Evolutionary conservation across 2,888 invertebrate species (phyloP).

Genomic region (Danaus chrysippus): DNA sequence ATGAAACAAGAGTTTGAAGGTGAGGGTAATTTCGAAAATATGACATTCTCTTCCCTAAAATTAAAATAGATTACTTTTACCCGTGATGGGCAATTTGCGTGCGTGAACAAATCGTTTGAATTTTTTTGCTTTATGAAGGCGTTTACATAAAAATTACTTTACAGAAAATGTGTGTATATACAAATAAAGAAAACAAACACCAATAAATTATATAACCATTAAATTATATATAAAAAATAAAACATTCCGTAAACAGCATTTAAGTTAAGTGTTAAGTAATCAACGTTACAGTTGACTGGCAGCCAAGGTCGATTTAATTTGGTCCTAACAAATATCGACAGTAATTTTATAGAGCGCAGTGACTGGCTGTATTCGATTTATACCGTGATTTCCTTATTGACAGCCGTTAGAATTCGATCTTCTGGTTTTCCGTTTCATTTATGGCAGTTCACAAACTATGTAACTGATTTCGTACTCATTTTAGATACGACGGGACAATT

Average conservation of each 20-base stretch:
- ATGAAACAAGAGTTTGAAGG: conserved; percentile 43
- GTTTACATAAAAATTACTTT: conserved; percentile 18
- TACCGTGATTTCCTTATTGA: not conserved
- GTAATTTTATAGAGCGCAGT: conserved; percentile 10
- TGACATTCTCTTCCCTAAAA: conserved; percentile 52
- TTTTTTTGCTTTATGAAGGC: conserved; percentile 44
- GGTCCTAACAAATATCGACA: conserved; percentile 1
- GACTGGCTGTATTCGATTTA: conserved; percentile 1
- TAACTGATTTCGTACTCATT: not conserved
- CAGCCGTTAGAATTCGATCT: not conserved
- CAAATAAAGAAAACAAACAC: not conserved
- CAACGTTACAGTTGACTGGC: conserved; percentile 18
- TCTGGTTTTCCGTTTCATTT: not conserved
- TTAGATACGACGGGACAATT: conserved; percentile 15
- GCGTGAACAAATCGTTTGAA: conserved; percentile 43
- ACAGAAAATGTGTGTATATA: not conserved
- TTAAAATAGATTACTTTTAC: conserved; percentile 57
- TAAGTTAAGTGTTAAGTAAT: conserved; percentile 13
- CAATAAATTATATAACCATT: not conserved
- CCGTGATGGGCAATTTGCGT: conserved; percentile 60
- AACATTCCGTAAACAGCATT: not conserved
- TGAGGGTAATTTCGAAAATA: conserved; percentile 42
- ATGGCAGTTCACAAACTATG: not conserved
- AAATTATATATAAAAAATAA: not conserved
- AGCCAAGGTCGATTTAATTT: conserved; percentile 17